Percentiles rank a stretch among this genome's conserved stretches.
These are phyloP conservation scores for Icerya purchasi DNA, from an alignment of 2,888 invertebrate genomes.

Conservation along the genomic window DNA sequence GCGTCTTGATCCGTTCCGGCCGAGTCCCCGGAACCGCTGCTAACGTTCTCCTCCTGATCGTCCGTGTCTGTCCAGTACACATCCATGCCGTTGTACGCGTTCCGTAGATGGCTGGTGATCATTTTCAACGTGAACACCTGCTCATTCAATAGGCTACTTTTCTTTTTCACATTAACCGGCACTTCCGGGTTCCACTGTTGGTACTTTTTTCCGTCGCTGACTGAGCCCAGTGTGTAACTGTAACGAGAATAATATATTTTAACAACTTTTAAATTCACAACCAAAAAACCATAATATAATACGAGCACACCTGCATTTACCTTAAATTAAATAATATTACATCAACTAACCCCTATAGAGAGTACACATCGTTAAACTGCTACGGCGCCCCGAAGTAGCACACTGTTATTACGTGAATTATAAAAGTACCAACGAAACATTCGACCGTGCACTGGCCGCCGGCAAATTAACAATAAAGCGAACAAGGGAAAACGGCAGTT, in stretches of 20 bases:
- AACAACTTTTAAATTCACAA: too few species aligned
- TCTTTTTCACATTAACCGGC: constrained; percentile 26
- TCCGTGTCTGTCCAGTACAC: constrained; percentile 59
- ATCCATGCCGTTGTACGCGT: constrained; percentile 76
- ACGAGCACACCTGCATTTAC: not conserved
- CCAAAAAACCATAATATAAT: too few species aligned
- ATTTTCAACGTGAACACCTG: constrained; percentile 55
- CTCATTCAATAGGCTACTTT: constrained; percentile 36
- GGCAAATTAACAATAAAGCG: too few species aligned
- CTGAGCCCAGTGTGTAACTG: constrained; percentile 40
- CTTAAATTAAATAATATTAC: not conserved
- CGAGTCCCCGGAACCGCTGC: constrained; percentile 19
- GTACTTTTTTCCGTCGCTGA: constrained; percentile 41
- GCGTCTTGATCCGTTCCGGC: constrained; percentile 22
- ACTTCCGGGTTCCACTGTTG: constrained; percentile 48
- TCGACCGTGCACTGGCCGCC: too few species aligned
- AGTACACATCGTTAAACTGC: not conserved
- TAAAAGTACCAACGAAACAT: too few species aligned
- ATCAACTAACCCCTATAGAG: not conserved
- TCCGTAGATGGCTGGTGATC: constrained; percentile 57
- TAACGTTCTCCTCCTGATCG: constrained; percentile 19
- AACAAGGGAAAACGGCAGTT: too few species aligned
- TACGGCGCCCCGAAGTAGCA: too few species aligned
- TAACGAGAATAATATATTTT: constrained; percentile 2
- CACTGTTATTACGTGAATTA: too few species aligned